These are phyloP conservation scores for Ecdyonurus torrentis DNA, from an alignment of 2,888 invertebrate species.

Conservation along the genomic window DNA sequence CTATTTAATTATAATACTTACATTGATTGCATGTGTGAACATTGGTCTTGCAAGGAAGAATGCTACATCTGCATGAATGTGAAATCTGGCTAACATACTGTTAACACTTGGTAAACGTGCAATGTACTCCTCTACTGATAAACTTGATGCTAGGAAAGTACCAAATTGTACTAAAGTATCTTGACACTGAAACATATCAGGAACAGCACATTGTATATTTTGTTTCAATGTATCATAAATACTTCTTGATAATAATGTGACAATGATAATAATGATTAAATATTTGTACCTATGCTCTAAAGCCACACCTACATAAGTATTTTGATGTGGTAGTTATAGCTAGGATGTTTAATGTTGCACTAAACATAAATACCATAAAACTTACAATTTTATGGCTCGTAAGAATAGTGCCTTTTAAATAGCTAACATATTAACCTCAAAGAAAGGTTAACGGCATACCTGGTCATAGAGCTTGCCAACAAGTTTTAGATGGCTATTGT, in stretches of 20 bases:
- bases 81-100: constrained; percentile 76
- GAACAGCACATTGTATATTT: background rate
- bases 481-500: constrained; percentile 69
- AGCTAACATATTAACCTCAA: background rate
- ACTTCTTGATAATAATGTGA: background rate
- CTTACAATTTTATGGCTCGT: background rate
- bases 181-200: constrained; percentile 76
- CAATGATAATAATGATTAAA: background rate
- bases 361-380: too few relatives aligned
- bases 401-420: background rate
- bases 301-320: background rate
- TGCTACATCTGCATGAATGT: constrained; percentile 92
- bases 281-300: background rate
- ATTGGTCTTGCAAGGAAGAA: constrained; percentile 92
- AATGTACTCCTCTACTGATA: constrained; percentile 88
- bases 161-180: constrained; percentile 97
- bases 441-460: constrained; percentile 22
- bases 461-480: constrained; percentile 59
- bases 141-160: constrained; percentile 82
- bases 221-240: too few relatives aligned
- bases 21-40: constrained; percentile 66
- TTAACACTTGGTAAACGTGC: constrained; percentile 75
- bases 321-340: background rate
- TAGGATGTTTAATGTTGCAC: background rate
- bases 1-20: constrained; percentile 31